A percentile compares a stretch with the other conserved stretches of the same genome.
Conservation (phyloP, 2,113 vertebrate species). For the Mormyrus lacerda region DNA sequence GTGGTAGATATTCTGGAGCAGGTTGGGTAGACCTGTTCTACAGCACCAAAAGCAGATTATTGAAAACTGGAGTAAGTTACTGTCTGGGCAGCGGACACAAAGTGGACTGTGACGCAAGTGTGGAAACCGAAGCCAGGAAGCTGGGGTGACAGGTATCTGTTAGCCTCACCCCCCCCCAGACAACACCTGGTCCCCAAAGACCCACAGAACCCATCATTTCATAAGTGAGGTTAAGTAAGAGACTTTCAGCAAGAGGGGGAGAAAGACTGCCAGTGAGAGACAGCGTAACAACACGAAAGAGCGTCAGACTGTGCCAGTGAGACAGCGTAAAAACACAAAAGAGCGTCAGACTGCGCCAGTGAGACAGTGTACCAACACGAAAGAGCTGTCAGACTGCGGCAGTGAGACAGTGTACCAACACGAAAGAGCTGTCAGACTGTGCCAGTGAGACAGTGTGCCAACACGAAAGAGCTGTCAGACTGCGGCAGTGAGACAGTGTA, state of each 20-base stretch:
- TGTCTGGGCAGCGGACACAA: not conserved
- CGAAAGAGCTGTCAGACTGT: not conserved
- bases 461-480: not conserved
- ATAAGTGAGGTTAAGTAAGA: not conserved
- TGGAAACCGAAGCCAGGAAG: not conserved
- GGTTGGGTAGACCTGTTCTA: too few relatives aligned
- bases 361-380: not conserved
- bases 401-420: not conserved
- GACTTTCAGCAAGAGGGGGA: not conserved
- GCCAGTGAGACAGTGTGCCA: not conserved
- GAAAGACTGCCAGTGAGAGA: not conserved
- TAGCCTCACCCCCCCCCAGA: not conserved
- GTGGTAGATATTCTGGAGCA: too few relatives aligned
- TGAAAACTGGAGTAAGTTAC: not conserved
- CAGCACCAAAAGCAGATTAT: not conserved
- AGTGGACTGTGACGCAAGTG: not conserved
- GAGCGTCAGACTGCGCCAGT: not conserved
- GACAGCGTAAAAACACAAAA: not conserved
- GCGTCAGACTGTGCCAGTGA: not conserved
- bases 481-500: not conserved
- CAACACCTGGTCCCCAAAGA: not conserved
- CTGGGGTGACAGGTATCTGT: not conserved
- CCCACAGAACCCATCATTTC: not conserved
- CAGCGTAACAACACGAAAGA: not conserved
- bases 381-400: not conserved